phyloP scores from a whole-genome alignment of 2,888 invertebrate species.

The Spilarctia lutea region DNA sequence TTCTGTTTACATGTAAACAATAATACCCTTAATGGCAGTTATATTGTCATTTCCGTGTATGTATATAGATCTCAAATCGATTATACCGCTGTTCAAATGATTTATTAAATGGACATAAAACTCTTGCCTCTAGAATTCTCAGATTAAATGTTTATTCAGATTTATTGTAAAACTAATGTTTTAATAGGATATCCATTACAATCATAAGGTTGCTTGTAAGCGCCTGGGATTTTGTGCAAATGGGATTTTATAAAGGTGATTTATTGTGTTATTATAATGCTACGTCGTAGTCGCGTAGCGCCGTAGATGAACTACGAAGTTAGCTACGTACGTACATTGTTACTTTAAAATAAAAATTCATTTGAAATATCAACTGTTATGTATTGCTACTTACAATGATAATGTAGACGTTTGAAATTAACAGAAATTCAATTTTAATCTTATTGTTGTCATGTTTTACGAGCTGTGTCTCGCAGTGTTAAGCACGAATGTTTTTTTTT shows the following conservation, averaged over 20 bases:
- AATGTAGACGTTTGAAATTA: no score
- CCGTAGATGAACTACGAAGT: constrained; percentile 12
- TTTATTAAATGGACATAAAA: constrained; percentile 35
- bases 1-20: constrained; percentile 3
- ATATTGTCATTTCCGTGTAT: not conserved
- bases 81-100: not conserved
- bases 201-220: constrained; percentile 42
- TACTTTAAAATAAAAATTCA: not conserved
- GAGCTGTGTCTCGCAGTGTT: no score
- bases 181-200: constrained; percentile 41
- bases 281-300: constrained; percentile 8
- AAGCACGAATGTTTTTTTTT: no score
- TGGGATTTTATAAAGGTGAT: constrained; percentile 48
- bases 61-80: not conserved
- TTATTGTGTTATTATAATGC: constrained; percentile 31
- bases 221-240: constrained; percentile 41
- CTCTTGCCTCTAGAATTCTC: constrained; percentile 33
- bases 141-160: constrained; percentile 46
- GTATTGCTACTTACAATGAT: no score
- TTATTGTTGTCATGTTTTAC: no score
- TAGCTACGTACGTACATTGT: not conserved
- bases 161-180: constrained; percentile 39
- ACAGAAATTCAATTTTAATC: no score
- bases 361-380: no score
- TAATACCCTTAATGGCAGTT: not conserved